phyloP scores from a whole-genome alignment of 2,797 vertebrate species.

The Phataginus tetradactyla region DNA sequence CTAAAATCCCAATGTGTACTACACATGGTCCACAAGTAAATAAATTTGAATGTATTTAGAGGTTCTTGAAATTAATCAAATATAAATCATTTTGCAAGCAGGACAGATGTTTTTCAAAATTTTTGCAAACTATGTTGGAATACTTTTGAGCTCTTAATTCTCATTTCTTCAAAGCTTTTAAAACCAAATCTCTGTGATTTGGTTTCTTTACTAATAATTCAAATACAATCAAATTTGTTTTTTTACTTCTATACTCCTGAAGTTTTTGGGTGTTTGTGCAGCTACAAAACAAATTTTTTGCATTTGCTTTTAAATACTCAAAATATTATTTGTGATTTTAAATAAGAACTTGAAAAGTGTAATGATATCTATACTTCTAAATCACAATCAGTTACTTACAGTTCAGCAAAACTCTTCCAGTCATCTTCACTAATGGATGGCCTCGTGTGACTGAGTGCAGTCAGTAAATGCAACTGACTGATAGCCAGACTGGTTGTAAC shows the following conservation, averaged over 20 bases:
- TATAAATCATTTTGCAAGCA: neutral
- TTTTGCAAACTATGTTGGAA: neutral
- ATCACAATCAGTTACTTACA: constrained; percentile 89
- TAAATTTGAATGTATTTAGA: neutral
- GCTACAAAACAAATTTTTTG: neutral
- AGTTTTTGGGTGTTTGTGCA: neutral
- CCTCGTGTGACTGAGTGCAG: constrained; percentile 90
- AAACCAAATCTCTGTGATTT: neutral
- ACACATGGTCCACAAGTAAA: neutral
- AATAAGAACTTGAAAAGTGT: neutral
- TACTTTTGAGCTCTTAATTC: constrained; percentile 9
- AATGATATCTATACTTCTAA: neutral
- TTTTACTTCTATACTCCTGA: constrained; percentile 8
- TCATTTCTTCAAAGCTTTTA: constrained; percentile 22
- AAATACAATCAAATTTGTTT: constrained; percentile 16
- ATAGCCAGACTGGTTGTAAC: constrained; percentile 87
- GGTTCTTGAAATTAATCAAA: neutral
- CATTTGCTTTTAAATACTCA: constrained; percentile 18
- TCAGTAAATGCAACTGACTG: constrained; percentile 89
- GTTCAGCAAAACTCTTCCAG: constrained; percentile 92
- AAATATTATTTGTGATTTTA: constrained; percentile 14
- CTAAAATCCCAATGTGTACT: neutral
- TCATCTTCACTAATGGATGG: constrained; percentile 93
- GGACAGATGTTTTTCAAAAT: constrained; percentile 39
- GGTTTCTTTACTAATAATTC: neutral